phyloP scores from a whole-genome alignment of 2,888 invertebrate genomes.

The Thereva unica region DNA sequence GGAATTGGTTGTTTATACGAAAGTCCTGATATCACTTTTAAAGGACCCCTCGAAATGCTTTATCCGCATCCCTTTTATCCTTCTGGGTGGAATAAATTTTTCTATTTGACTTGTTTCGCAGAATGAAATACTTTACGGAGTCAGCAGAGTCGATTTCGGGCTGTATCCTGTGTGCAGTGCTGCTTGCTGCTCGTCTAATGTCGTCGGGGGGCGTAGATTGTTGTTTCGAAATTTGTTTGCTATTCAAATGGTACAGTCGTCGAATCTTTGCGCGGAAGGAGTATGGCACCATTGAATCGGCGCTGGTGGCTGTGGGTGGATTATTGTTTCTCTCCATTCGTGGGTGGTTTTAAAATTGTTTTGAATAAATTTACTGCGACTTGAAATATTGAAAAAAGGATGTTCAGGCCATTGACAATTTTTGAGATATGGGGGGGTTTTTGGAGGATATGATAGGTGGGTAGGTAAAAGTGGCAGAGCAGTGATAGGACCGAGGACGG shows the following conservation, averaged over 20 bases:
- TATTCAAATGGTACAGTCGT: conserved; percentile 26
- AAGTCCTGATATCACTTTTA: conserved; percentile 22
- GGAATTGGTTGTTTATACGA: conserved; percentile 8
- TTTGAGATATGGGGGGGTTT: no score
- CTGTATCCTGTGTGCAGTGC: background rate
- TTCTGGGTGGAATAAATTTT: conserved; percentile 29
- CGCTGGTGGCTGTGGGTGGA: no score
- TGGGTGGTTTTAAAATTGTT: no score
- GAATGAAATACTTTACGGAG: conserved; percentile 12
- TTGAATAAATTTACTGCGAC: no score
- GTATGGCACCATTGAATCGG: no score
- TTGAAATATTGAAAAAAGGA: no score
- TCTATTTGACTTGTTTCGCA: conserved; percentile 14
- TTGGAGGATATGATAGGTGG: no score
- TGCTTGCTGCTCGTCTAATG: background rate
- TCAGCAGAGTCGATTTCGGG: conserved; percentile 12
- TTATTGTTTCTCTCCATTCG: no score
- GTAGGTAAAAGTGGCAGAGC: no score
- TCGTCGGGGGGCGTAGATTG: conserved; percentile 3
- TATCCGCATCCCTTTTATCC: conserved; percentile 6
- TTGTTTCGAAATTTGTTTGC: conserved; percentile 30
- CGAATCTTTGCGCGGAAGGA: background rate
- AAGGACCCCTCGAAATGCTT: conserved; percentile 13
- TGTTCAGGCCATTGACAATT: no score
- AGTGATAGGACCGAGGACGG: no score